phyloP scores from a whole-genome alignment of 2,888 invertebrate species.

The Amphipoea lucens region DNA sequence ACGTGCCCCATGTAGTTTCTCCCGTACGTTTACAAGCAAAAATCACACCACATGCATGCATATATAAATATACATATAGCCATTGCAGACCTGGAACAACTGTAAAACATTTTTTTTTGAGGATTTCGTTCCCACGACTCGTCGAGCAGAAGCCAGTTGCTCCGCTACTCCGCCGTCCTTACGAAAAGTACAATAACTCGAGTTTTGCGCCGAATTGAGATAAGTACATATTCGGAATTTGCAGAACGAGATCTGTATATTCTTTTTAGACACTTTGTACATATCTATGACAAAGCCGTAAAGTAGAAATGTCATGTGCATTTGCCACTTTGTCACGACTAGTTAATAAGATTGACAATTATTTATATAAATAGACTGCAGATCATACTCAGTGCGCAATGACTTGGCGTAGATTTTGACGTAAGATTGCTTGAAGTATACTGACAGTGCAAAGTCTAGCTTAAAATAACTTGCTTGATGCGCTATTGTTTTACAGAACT shows the following conservation, averaged over 20 bases:
- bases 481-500: not conserved
- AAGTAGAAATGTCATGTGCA: not conserved
- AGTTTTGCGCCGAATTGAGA: too few species aligned
- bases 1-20: not conserved
- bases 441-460: not conserved
- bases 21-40: not conserved
- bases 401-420: not conserved
- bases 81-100: not conserved
- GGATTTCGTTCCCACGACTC: too few species aligned
- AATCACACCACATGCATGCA: not conserved
- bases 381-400: slow-evolving; percentile 3
- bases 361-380: not conserved
- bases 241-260: too few species aligned
- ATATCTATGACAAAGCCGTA: too few species aligned
- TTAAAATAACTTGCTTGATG: not conserved
- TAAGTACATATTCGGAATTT: too few species aligned
- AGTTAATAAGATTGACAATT: not conserved
- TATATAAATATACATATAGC: not conserved
- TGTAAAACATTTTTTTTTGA: not conserved
- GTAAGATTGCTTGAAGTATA: not conserved
- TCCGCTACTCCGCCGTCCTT: not conserved
- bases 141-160: not conserved
- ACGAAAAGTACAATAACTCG: too few species aligned
- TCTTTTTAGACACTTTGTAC: too few species aligned
- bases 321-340: not conserved